Evolutionary conservation across 2,888 invertebrate genomes (phyloP).

Genomic region (Clostera curtula): DNA sequence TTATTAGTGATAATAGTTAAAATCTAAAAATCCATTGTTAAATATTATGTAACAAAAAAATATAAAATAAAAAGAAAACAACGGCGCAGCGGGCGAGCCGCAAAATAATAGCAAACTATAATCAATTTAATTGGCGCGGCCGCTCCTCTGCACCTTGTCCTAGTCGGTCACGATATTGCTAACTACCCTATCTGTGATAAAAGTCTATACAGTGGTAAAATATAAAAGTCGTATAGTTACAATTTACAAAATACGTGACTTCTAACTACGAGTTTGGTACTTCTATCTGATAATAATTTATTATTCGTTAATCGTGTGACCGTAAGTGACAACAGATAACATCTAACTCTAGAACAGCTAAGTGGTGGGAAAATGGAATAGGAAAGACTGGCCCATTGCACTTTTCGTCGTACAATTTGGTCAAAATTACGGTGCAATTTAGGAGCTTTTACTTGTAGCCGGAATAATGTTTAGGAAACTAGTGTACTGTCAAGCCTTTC

Average conservation of each 20-base stretch:
- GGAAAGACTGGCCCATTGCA: constrained; percentile 42
- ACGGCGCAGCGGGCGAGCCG: constrained; percentile 49
- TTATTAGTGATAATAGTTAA: constrained; percentile 74
- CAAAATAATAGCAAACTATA: constrained; percentile 43
- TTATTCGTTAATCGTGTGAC: constrained; percentile 50
- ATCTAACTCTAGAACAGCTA: constrained; percentile 59
- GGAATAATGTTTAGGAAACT: too few relatives aligned
- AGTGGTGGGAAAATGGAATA: constrained; percentile 52
- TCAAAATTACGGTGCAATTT: too few relatives aligned
- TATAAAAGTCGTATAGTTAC: constrained; percentile 69
- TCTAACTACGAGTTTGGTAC: constrained; percentile 73
- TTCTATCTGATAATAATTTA: constrained; percentile 57
- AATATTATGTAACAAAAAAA: constrained; percentile 71
- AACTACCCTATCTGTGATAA: constrained; percentile 63
- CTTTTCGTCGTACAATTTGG: constrained; percentile 29
- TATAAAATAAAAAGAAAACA: constrained; percentile 64
- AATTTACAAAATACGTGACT: constrained; percentile 73
- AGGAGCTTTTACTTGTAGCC: too few relatives aligned
- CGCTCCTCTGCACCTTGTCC: constrained; percentile 32
- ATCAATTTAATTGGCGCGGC: constrained; percentile 27
- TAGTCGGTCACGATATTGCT: constrained; percentile 55
- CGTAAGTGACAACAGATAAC: constrained; percentile 38
- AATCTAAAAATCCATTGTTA: constrained; percentile 74
- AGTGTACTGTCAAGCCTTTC: too few relatives aligned
- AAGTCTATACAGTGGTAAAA: constrained; percentile 74